Conservation (phyloP, 2,888 invertebrate species). For the Pheosia gnoma region DNA sequence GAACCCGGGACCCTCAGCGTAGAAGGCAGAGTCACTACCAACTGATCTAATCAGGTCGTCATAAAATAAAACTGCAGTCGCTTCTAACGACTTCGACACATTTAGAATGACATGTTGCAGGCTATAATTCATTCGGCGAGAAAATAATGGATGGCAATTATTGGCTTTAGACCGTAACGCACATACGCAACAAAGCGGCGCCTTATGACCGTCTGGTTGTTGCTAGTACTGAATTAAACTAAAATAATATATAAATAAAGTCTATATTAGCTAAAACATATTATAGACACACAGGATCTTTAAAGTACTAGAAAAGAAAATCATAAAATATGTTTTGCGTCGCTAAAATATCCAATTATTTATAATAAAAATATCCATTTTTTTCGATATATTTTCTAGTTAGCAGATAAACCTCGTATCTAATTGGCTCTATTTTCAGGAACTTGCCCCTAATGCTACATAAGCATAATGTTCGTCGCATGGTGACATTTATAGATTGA, state of each 20-base stretch:
- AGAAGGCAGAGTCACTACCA: too few relatives aligned
- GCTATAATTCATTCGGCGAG: constrained; percentile 40
- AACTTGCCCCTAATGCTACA: constrained; percentile 10
- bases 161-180: constrained; percentile 41
- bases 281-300: too few relatives aligned
- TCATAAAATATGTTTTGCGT: too few relatives aligned
- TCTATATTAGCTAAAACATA: too few relatives aligned
- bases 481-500: constrained; percentile 11
- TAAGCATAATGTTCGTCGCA: constrained; percentile 7
- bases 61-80: constrained; percentile 25
- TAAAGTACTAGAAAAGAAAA: too few relatives aligned
- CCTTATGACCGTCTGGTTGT: not conserved
- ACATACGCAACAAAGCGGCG: constrained; percentile 20
- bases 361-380: too few relatives aligned
- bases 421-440: constrained; percentile 11
- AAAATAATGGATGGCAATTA: constrained; percentile 37
- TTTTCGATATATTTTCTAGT: too few relatives aligned
- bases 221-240: not conserved
- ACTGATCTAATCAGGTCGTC: too few relatives aligned
- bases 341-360: too few relatives aligned
- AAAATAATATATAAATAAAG: too few relatives aligned
- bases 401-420: too few relatives aligned
- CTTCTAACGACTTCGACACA: constrained; percentile 14
- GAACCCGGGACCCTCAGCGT: too few relatives aligned
- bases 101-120: constrained; percentile 33